Evolutionary conservation across 2,113 vertebrate genomes (phyloP), one percentile per base, ranked within the genome.

Genomic region (Rhinolophus sinicus): DNA sequence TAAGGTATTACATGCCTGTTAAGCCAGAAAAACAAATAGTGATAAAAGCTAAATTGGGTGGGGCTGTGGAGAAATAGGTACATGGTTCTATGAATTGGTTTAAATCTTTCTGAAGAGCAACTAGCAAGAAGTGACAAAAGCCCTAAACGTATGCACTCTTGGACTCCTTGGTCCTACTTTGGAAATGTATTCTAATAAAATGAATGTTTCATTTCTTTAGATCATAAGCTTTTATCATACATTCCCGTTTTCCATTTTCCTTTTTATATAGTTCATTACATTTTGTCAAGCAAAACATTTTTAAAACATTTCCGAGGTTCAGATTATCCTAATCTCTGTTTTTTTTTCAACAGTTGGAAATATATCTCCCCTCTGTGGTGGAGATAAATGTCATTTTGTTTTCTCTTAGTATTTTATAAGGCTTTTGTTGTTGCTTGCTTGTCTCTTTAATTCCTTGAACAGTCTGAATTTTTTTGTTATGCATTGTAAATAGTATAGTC

Each of bases 221-320:
- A 65, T 56, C 64, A 30, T 83, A 92, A 91, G 35, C 65, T 92
- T 90, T 94, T 65, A 65, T 56, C 86, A 75, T 26, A 95, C 35
- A 56, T 65, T 69, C 35, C 26, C 50, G 35, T 90, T 82, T 96
- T 83, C 54, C 19, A 82, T 9, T 89, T 86, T 21, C 54, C 15
- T 40, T 83, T 78, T 50, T 87, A 19, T 87, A 19, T 22, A n/a
- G 44, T 70, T 83, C 19, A 75, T 82, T 73, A 40, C 60, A 65
- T 64, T 86, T 93, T 93, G 35, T 75, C 69, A 65, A 67, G 78
- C 44, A 94, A 69, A 56, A 78, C 76, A 22, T 93, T 67, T 89
- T 92, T 85, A 1, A 12, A 65, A 91, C 4, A 81, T 85, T 88
- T 87, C 30, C 10, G 35, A 13, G 40, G 18, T 92, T 94, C 60